phyloP scores from a whole-genome alignment of 1,140 invertebrate species.

The Diuraphis noxia region DNA sequence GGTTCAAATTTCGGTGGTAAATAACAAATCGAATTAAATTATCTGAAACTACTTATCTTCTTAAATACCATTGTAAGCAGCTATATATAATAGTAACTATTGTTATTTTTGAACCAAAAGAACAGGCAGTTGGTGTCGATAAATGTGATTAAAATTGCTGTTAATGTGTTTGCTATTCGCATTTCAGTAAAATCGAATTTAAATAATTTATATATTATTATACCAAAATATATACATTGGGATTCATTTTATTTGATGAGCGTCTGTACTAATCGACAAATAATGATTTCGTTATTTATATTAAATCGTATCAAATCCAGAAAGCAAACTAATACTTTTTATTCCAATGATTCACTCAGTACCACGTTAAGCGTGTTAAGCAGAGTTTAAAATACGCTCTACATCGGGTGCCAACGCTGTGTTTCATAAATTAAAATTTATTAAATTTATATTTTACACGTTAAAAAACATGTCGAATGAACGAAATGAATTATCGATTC shows the following conservation, averaged over 20 bases:
- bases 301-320: background rate
- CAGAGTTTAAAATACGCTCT: background rate
- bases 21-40: background rate
- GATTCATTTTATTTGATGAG: background rate
- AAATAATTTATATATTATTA: background rate
- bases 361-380: background rate
- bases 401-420: background rate
- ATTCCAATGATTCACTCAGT: background rate
- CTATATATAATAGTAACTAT: background rate
- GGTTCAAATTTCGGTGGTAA: background rate
- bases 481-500: background rate
- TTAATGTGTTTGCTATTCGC: background rate
- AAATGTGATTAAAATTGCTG: background rate
- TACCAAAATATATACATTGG: background rate
- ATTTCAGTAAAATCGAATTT: background rate
- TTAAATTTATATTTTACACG: too few relatives aligned
- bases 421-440: background rate
- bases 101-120: background rate
- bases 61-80: background rate
- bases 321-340: background rate
- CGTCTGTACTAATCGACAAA: background rate
- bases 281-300: background rate
- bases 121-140: background rate
- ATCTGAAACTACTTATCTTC: background rate
- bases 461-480: background rate